These are phyloP conservation scores for Rhinopomastus cyanomelas DNA, from an alignment of 2,113 vertebrate species.

Conservation along the genomic window DNA sequence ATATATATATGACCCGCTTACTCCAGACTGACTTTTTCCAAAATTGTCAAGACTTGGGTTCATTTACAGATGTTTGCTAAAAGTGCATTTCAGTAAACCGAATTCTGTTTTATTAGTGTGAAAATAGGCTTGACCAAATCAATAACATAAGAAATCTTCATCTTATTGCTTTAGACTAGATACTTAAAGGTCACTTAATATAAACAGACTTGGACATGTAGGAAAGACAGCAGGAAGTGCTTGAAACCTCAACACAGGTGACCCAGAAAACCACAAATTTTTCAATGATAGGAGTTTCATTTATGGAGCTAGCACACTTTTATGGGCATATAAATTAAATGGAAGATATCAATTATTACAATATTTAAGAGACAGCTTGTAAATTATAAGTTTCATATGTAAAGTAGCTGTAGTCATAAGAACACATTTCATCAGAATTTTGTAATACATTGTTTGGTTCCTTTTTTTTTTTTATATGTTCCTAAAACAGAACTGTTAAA, in stretches of 20 bases:
- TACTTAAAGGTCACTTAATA: slow-evolving; percentile 72
- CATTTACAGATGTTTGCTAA: slow-evolving; percentile 62
- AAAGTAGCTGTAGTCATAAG: neutral
- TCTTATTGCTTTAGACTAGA: slow-evolving; percentile 74
- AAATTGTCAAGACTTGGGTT: slow-evolving; percentile 69
- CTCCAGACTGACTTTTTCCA: slow-evolving; percentile 67
- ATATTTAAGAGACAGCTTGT: neutral
- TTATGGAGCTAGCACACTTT: neutral
- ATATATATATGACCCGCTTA: slow-evolving; percentile 72
- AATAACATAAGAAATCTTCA: slow-evolving; percentile 77
- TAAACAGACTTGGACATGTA: slow-evolving; percentile 65
- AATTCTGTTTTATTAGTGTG: slow-evolving; percentile 80
- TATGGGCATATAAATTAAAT: neutral
- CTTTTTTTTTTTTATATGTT: neutral
- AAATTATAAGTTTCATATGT: neutral
- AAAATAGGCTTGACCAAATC: slow-evolving; percentile 73
- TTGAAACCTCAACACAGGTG: slow-evolving; percentile 41
- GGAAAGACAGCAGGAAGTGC: slow-evolving; percentile 65
- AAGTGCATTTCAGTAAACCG: slow-evolving; percentile 80
- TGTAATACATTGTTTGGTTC: neutral
- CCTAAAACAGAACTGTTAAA: neutral
- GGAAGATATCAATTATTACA: neutral
- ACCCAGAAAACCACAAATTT: neutral
- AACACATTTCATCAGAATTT: neutral
- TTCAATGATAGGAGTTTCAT: neutral